These are phyloP conservation scores for Drosophila ananassae DNA, from an alignment of 1,140 invertebrate genomes.

Conservation along the genomic window DNA sequence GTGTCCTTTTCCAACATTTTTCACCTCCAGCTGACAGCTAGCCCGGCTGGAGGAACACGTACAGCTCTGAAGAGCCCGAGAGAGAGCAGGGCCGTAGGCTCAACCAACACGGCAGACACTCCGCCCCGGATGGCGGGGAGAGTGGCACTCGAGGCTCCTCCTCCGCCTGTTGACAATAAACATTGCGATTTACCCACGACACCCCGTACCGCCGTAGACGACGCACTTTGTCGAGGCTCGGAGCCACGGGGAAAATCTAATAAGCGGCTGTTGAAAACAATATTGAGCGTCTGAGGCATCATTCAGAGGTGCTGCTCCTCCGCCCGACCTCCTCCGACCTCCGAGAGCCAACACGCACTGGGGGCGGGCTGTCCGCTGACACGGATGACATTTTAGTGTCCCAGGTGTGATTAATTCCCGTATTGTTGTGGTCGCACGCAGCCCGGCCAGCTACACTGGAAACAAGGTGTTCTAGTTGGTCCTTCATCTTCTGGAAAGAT, in stretches of 20 bases:
- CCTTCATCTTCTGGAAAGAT: neutral
- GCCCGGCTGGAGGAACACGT: constrained; percentile 28
- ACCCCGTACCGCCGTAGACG: constrained; percentile 27
- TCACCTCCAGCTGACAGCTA: constrained; percentile 8
- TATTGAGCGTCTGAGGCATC: constrained; percentile 61
- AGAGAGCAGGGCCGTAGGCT: constrained; percentile 23
- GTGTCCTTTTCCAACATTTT: constrained; percentile 9
- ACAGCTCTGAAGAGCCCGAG: constrained; percentile 38
- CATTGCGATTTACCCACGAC: constrained; percentile 66
- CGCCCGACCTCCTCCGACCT: constrained; percentile 1
- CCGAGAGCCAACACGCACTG: constrained; percentile 2
- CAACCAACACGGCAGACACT: constrained; percentile 23
- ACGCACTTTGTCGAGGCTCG: constrained; percentile 53
- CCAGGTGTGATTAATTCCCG: constrained; percentile 77
- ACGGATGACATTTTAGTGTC: constrained; percentile 69
- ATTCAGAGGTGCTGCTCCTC: constrained; percentile 11
- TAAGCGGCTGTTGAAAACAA: constrained; percentile 64
- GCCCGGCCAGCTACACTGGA: neutral
- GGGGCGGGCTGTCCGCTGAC: constrained; percentile 19
- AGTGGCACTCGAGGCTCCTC: constrained; percentile 72
- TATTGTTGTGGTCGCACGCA: constrained; percentile 55
- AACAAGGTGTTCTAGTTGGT: too few species aligned
- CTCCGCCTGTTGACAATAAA: constrained; percentile 78
- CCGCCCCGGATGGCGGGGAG: constrained; percentile 25
- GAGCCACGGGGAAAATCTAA: constrained; percentile 59